Percentiles rank a stretch among this genome's conserved stretches.
Conservation (phyloP, 2,113 vertebrate genomes). For the Corythoichthys intestinalis region DNA sequence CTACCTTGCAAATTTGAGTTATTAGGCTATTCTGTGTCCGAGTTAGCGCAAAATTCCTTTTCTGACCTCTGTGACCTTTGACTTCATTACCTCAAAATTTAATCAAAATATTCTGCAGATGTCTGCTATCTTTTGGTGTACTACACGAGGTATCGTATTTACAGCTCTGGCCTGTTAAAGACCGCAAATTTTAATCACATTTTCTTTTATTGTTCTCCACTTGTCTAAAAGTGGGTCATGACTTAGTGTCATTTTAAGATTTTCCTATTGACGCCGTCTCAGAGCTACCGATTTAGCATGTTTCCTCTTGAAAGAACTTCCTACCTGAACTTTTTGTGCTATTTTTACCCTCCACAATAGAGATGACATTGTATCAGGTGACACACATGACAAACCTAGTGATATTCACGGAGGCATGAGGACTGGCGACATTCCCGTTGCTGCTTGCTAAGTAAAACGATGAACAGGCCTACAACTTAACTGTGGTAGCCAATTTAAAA, state of each 20-base stretch:
- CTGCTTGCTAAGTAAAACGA: background rate
- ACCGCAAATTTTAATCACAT: background rate
- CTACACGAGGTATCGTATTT: no score
- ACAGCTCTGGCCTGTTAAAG: background rate
- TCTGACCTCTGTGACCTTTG: no score
- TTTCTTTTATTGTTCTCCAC: background rate
- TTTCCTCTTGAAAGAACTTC: background rate
- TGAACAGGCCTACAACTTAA: no score
- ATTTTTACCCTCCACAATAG: background rate
- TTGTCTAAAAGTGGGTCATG: no score
- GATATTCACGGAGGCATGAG: conserved; percentile 1
- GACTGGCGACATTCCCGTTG: conserved; percentile 18
- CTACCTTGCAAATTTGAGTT: no score
- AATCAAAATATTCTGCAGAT: no score
- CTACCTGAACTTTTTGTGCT: background rate
- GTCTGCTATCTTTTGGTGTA: no score
- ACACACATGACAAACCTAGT: background rate
- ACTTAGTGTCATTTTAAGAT: background rate
- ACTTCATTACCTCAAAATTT: no score
- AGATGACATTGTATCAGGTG: background rate
- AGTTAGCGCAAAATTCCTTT: no score
- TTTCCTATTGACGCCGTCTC: background rate
- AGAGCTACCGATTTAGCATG: background rate
- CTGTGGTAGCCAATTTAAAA: no score
- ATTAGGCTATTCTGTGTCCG: no score